phyloP scores from a whole-genome alignment of 2,113 vertebrate species.

The Solea solea region DNA sequence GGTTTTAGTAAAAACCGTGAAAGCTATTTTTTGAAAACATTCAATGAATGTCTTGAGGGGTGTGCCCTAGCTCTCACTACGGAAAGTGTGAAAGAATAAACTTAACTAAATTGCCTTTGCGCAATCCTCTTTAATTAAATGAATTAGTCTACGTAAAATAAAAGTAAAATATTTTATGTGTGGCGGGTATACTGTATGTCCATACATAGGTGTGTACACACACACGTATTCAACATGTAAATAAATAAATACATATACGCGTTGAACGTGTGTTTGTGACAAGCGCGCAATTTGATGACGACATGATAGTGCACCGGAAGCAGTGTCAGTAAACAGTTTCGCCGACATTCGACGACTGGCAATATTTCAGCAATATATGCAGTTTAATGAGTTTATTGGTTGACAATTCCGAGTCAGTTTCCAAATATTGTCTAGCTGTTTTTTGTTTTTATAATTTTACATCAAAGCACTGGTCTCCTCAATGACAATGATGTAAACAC shows the following conservation, averaged over 20 bases:
- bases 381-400: too few species aligned
- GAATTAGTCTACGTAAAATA: neutral
- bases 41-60: neutral
- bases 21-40: constrained; percentile 6
- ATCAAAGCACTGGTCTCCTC: too few species aligned
- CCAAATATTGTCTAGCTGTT: too few species aligned
- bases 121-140: neutral
- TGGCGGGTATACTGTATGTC: neutral
- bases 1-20: too few species aligned
- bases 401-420: too few species aligned
- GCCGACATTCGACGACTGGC: neutral
- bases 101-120: neutral
- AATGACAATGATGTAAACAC: too few species aligned
- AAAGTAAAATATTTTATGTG: neutral
- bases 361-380: too few species aligned
- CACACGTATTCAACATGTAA: neutral
- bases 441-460: too few species aligned
- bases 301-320: constrained; percentile 27
- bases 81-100: constrained; percentile 46
- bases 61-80: neutral
- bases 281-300: constrained; percentile 20
- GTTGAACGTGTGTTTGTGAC: neutral
- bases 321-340: neutral
- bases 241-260: neutral
- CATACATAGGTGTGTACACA: neutral